Evolutionary conservation across 2,113 vertebrate species (phyloP).

Genomic region (Centropus bengalensis): DNA sequence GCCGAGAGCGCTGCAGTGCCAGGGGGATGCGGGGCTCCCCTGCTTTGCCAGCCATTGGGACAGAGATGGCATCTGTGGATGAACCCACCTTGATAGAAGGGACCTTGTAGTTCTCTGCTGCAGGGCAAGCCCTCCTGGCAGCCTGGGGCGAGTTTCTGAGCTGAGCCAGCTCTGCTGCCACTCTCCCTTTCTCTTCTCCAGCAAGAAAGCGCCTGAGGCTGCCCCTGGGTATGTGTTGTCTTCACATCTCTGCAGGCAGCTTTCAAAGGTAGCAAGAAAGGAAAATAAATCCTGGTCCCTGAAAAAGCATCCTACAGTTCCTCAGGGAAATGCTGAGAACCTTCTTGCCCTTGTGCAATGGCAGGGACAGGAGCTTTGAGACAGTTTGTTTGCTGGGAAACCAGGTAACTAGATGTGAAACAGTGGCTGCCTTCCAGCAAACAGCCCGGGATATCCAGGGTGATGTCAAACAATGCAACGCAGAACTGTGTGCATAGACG

Average conservation of each 20-base stretch:
- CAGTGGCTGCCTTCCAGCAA: not conserved
- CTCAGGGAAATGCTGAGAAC: not conserved
- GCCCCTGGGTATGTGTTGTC: not conserved
- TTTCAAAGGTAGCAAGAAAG: not conserved
- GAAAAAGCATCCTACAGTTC: not conserved
- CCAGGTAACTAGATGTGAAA: conserved; percentile 48
- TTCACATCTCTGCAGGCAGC: not conserved
- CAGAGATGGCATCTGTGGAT: not conserved
- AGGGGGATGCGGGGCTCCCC: not conserved
- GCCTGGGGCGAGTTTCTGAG: not conserved
- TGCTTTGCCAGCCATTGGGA: not conserved
- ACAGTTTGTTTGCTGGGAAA: conserved; percentile 64
- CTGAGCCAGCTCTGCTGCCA: rapidly evolving
- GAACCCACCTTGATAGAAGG: not conserved
- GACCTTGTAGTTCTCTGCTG: not conserved
- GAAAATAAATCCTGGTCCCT: not conserved
- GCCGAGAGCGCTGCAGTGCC: conserved; percentile 22
- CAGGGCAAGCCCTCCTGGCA: not conserved
- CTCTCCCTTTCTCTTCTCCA: not conserved
- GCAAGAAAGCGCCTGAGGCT: not conserved
- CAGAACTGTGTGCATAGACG: rapidly evolving
- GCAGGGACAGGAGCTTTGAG: not conserved
- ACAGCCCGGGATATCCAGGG: not conserved
- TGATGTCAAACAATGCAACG: not conserved
- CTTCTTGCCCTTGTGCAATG: not conserved